Percentiles rank a stretch among this genome's conserved stretches.
Conservation (phyloP, 2,113 vertebrate species). For the Theristicus caerulescens region DNA sequence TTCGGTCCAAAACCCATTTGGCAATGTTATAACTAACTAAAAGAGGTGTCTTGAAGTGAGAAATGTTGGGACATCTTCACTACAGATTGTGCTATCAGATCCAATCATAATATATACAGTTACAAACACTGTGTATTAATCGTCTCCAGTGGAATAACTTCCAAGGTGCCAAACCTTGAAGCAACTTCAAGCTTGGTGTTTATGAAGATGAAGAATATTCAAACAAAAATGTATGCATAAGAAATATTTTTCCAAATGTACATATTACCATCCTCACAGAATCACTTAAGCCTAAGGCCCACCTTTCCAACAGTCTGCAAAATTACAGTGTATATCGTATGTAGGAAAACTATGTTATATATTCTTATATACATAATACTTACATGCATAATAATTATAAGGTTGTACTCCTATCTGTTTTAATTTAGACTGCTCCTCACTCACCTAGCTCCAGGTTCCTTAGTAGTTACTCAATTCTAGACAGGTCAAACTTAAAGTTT, state of each 20-base stretch:
- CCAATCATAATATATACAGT: neutral
- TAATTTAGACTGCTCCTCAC: neutral
- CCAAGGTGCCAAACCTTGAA: neutral
- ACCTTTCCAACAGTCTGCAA: neutral
- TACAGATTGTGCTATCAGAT: neutral
- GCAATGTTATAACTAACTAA: neutral
- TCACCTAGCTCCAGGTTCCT: neutral
- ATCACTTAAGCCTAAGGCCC: neutral
- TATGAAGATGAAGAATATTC: neutral
- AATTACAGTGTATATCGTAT: neutral
- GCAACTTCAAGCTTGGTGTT: neutral
- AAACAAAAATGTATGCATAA: neutral
- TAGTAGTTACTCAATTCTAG: neutral
- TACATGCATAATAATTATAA: neutral
- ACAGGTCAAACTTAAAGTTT: neutral
- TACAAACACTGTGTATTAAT: neutral
- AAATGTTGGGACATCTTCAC: neutral
- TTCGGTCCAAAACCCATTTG: neutral
- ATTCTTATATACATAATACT: neutral
- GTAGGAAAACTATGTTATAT: neutral
- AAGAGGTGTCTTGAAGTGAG: neutral
- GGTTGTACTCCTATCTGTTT: neutral
- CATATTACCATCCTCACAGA: neutral
- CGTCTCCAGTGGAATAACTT: neutral
- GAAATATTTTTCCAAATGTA: neutral